Percentiles rank a stretch among this genome's conserved stretches.
phyloP scores from a whole-genome alignment of 2,797 vertebrate genomes.

The Scolopax rusticola region DNA sequence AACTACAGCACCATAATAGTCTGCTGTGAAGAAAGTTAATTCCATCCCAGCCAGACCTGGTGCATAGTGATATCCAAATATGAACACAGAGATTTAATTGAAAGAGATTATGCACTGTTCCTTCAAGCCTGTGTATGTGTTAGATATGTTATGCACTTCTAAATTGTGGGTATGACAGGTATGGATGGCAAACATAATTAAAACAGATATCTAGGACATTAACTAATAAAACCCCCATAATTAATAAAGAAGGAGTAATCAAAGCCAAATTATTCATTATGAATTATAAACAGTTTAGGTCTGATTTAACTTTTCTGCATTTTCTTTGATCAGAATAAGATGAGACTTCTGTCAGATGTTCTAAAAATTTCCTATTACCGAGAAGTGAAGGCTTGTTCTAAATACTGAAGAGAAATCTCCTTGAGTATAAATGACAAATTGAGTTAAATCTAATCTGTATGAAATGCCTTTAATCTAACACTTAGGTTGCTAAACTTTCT shows the following conservation, averaged over 20 bases:
- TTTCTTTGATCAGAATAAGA: constrained; percentile 9
- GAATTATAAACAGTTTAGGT: neutral
- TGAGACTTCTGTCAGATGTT: neutral
- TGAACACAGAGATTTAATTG: neutral
- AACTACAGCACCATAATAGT: neutral
- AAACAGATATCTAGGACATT: neutral
- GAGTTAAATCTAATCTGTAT: neutral
- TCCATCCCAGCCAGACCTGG: neutral
- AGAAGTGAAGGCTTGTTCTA: neutral
- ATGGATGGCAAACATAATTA: neutral
- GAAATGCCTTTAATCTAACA: neutral
- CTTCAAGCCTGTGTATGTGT: neutral
- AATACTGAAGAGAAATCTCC: neutral
- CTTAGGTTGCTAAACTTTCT: neutral
- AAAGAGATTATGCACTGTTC: neutral
- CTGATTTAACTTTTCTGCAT: neutral
- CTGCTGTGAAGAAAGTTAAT: neutral
- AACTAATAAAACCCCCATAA: neutral
- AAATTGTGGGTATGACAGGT: neutral
- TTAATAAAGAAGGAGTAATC: neutral
- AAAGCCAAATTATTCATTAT: neutral
- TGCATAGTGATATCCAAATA: neutral
- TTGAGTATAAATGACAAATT: neutral
- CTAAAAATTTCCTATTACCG: neutral
- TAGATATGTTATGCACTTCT: neutral